Percentiles rank a stretch among this genome's conserved stretches.
Conservation (phyloP, 2,113 vertebrate genomes). For the Zosterops pallidus region DNA sequence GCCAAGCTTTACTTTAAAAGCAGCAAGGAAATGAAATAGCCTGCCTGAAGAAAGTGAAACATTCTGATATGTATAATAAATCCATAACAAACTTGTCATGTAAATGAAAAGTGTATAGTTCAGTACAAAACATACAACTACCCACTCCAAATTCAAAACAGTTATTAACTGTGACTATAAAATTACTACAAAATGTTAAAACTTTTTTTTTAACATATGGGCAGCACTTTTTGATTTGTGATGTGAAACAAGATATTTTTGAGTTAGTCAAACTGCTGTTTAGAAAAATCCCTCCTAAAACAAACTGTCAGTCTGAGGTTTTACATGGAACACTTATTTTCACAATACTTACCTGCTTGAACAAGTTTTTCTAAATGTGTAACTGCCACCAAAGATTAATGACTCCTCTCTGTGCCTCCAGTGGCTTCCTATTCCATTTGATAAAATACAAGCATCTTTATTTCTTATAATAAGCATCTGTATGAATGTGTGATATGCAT, state of each 20-base stretch:
- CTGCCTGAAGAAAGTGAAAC: neutral
- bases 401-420: neutral
- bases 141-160: neutral
- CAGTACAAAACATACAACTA: neutral
- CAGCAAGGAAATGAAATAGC: neutral
- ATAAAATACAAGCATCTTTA: neutral
- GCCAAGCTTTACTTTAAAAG: neutral
- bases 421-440: neutral
- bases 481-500: neutral
- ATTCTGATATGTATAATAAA: neutral
- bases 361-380: conserved; percentile 12
- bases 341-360: conserved; percentile 12
- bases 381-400: conserved; percentile 19
- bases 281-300: conserved; percentile 60
- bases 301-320: conserved; percentile 45
- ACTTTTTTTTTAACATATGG: neutral
- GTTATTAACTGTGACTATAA: conserved; percentile 4
- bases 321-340: conserved; percentile 12
- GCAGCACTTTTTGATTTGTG: conserved; percentile 50
- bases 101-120: neutral
- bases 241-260: conserved; percentile 57
- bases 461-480: neutral
- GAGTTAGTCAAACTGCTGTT: conserved; percentile 41
- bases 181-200: conserved; percentile 19
- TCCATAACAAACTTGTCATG: neutral